These are phyloP conservation scores for Euborellia annulipes DNA, from an alignment of 1,140 invertebrate species.

Conservation along the genomic window DNA sequence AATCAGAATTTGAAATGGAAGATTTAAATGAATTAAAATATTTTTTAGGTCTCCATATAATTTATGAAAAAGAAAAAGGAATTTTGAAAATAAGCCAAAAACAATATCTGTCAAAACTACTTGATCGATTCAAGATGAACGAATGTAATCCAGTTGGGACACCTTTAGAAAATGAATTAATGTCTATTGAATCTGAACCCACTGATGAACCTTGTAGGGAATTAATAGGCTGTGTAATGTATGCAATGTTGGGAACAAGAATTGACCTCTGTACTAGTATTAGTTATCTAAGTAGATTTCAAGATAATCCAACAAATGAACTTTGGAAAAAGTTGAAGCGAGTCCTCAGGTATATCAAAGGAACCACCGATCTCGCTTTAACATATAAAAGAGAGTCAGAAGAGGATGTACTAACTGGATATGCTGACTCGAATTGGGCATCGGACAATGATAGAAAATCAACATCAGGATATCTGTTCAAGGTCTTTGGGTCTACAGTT, in stretches of 20 bases:
- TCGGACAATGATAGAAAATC: slow-evolving; percentile 9
- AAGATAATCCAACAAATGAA: slow-evolving; percentile 11
- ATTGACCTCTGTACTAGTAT: slow-evolving; percentile 18
- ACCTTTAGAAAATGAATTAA: not conserved
- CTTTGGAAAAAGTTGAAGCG: too few relatives aligned
- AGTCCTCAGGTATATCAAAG: too few relatives aligned
- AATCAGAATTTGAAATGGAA: too few relatives aligned
- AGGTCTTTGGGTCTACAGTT: slow-evolving; percentile 9
- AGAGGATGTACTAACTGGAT: slow-evolving; percentile 1
- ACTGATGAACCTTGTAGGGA: slow-evolving; percentile 8
- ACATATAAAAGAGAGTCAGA: slow-evolving; percentile 12
- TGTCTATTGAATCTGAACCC: not conserved
- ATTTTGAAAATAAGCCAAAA: too few relatives aligned
- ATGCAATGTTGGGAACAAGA: slow-evolving; percentile 16
- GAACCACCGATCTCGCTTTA: slow-evolving; percentile 13
- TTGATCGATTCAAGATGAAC: not conserved
- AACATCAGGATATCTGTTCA: slow-evolving; percentile 15
- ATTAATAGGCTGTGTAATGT: slow-evolving; percentile 22
- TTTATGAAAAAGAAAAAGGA: too few relatives aligned
- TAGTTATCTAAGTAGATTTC: slow-evolving; percentile 15
- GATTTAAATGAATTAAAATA: too few relatives aligned
- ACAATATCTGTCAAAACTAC: not conserved
- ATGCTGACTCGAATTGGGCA: slow-evolving; percentile 12
- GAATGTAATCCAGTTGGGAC: not conserved
- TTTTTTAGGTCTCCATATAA: too few relatives aligned